Percentiles rank a stretch among this genome's conserved stretches.
These are phyloP conservation scores for Sternotherus odoratus DNA, from an alignment of 2,797 vertebrate species.

Conservation along the genomic window DNA sequence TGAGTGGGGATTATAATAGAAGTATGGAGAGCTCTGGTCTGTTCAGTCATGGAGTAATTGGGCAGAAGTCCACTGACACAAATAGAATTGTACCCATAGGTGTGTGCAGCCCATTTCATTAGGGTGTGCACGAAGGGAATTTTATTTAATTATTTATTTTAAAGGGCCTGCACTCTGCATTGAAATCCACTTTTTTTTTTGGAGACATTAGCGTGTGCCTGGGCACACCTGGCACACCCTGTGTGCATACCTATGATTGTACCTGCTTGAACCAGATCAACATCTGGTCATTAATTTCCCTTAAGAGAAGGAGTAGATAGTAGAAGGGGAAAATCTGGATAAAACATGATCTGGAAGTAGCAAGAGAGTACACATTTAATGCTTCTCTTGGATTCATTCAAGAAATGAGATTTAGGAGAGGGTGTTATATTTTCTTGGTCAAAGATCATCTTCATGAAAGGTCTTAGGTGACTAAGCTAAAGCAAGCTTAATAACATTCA, in stretches of 20 bases:
- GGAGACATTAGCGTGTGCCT: too few species aligned
- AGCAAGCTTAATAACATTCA: neutral
- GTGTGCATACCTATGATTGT: too few species aligned
- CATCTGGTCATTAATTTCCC: neutral
- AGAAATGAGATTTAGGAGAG: neutral
- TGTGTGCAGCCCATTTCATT: too few species aligned
- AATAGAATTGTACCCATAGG: conserved; percentile 36
- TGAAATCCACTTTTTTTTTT: too few species aligned
- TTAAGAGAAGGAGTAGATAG: neutral
- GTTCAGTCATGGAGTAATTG: conserved; percentile 28
- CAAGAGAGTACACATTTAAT: neutral
- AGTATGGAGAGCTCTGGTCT: conserved; percentile 47
- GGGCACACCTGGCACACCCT: too few species aligned
- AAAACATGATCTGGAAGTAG: neutral
- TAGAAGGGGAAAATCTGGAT: neutral
- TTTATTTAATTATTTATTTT: too few species aligned
- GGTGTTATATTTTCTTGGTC: neutral
- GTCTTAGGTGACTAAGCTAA: neutral
- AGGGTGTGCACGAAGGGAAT: too few species aligned
- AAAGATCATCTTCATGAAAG: neutral
- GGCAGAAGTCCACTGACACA: conserved; percentile 53
- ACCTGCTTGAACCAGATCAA: conserved; percentile 44
- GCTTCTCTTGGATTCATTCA: neutral
- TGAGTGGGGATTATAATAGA: conserved; percentile 19
- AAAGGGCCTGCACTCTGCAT: too few species aligned